Evolutionary conservation across 92 coral and sea anemone species (phyloP), one percentile per base, ranked within the genome.

Genomic region (Heliopora coerulea): DNA sequence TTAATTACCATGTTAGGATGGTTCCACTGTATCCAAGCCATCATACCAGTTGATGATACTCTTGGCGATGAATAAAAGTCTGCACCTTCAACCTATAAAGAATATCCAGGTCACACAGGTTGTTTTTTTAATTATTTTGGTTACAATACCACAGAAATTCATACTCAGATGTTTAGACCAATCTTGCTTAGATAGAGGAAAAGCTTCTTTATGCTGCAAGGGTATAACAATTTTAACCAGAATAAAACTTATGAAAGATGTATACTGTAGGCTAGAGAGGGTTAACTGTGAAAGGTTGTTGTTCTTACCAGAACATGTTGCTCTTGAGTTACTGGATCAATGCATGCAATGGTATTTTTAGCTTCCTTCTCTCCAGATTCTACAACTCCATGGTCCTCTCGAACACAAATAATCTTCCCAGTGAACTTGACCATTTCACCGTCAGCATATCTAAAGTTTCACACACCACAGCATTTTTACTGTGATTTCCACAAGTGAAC

Each of bases 21-120:
- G 33, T 81, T 61, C 97, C 97, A 92, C 62, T 92, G 91, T 8
- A 85, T 50, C 96, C 96, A 92, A 0, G 91, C 88, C 79, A 92
- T 37, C 25, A 59, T 78, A 7, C 97, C 97, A 50, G 54, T 39
- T 24, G 81, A 74, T 27, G 96, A 86, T 31, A 87, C 90, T 70
- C 89, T 80, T 80, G 97, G 97, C 37, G 97, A 87, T 20, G 97
- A 83, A 78, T 89, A 92, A 77, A 92, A 92, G 74, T 80, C 91
- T 17, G 72, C 60, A 27, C 97, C 97, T 64, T 89, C 80, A 27
- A 83, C 90, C 97, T 92, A 80, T 18, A 56, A 65, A 28, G 7
- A n/a, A n/a, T n/a, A n/a, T n/a, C n/a, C n/a, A n/a, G n/a, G n/a
- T n/a, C n/a, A n/a, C n/a, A n/a, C n/a, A n/a, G n/a, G n/a, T n/a